phyloP scores from a whole-genome alignment of 2,888 invertebrate species.

The Tetrapedia diversipes region DNA sequence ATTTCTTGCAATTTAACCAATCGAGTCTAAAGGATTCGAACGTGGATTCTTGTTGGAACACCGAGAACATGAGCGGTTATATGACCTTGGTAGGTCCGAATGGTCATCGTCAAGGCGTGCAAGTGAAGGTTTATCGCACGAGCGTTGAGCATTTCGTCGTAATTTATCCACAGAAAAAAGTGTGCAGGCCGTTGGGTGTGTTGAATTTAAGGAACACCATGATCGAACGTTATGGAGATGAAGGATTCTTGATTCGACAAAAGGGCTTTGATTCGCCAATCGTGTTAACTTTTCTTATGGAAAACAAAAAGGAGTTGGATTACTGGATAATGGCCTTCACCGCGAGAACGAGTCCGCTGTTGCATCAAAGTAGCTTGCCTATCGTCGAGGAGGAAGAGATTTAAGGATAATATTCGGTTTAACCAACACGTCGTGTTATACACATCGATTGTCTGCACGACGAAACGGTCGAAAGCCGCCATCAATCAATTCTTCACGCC shows the following conservation, averaged over 20 bases:
- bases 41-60: conserved; percentile 83
- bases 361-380: conserved; percentile 85
- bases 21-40: conserved; percentile 75
- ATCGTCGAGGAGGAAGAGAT: conserved; percentile 87
- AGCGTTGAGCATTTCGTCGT: conserved; percentile 87
- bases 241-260: conserved; percentile 85
- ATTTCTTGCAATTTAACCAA: conserved; percentile 77
- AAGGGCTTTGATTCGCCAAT: conserved; percentile 87
- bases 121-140: conserved; percentile 87
- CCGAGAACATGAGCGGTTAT: conserved; percentile 87
- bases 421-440: conserved; percentile 33
- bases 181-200: conserved; percentile 86
- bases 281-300: conserved; percentile 85
- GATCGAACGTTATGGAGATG: conserved; percentile 84
- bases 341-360: conserved; percentile 83
- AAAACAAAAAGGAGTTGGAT: conserved; percentile 85
- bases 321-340: conserved; percentile 86
- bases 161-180: conserved; percentile 86
- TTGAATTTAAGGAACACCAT: conserved; percentile 86
- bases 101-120: conserved; percentile 85
- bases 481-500: conserved; percentile 21
- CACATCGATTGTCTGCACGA: conserved; percentile 36
- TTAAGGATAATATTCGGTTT: conserved; percentile 64
- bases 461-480: conserved; percentile 65
- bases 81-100: conserved; percentile 85